A percentile compares a stretch with the other conserved stretches of the same genome.
phyloP scores from a whole-genome alignment of 2,113 vertebrate genomes.

The Poeciliopsis occidentalis region DNA sequence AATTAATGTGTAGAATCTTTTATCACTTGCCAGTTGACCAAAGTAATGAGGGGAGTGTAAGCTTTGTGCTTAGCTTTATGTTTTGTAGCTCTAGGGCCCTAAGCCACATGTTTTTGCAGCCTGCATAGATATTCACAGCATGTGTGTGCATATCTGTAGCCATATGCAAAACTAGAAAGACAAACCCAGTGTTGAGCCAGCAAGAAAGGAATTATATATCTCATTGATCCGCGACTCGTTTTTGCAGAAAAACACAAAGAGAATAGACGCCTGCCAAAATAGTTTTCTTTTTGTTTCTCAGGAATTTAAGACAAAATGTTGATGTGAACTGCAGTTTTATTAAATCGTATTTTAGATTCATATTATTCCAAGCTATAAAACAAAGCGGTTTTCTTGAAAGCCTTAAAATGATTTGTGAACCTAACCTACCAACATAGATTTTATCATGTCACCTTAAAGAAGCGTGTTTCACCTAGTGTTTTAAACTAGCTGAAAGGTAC shows the following conservation, averaged over 20 bases:
- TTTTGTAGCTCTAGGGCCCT: conserved; percentile 46
- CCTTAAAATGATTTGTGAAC: background rate
- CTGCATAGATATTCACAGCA: conserved; percentile 25
- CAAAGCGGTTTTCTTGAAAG: background rate
- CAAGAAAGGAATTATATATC: conserved; percentile 7
- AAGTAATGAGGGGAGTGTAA: conserved; percentile 71
- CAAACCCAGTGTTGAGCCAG: conserved; percentile 34
- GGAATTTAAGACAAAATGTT: background rate
- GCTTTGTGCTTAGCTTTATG: conserved; percentile 50
- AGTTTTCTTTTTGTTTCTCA: background rate
- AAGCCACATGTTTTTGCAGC: conserved; percentile 51
- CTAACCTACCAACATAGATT: background rate
- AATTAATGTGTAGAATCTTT: conserved; percentile 67
- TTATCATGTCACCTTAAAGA: background rate
- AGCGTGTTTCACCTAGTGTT: background rate
- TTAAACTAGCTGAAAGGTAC: background rate
- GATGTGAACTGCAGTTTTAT: background rate
- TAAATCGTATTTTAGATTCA: background rate
- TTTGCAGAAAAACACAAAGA: background rate
- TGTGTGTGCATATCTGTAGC: background rate
- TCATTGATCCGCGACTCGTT: background rate
- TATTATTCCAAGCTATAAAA: background rate
- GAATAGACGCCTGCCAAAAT: background rate
- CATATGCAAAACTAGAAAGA: conserved; percentile 18
- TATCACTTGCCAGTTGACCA: conserved; percentile 72